These are phyloP conservation scores for Netelia melanura DNA, from an alignment of 2,888 invertebrate species.

Conservation along the genomic window DNA sequence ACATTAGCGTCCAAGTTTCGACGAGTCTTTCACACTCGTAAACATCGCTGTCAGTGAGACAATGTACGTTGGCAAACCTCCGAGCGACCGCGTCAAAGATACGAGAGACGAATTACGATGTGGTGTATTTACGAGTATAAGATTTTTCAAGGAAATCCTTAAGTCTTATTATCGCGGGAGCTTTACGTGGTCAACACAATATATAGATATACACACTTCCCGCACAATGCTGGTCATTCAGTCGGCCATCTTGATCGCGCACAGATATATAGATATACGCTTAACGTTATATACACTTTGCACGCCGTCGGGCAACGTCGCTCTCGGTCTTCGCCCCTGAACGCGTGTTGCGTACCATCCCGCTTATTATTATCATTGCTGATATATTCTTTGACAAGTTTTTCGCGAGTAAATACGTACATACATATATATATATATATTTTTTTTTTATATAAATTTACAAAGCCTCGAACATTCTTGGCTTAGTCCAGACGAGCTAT, in stretches of 20 bases:
- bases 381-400: conserved; percentile 2
- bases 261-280: conserved; percentile 22
- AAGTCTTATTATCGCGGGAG: conserved; percentile 48
- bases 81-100: background rate
- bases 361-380: conserved; percentile 49
- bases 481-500: background rate
- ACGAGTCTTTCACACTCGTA: background rate
- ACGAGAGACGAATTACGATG: background rate
- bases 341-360: conserved; percentile 34
- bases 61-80: background rate
- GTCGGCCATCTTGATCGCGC: conserved; percentile 29
- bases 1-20: background rate
- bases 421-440: background rate
- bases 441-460: background rate
- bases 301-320: conserved; percentile 29
- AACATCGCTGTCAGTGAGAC: background rate
- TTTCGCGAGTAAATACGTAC: conserved; percentile 35
- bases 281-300: conserved; percentile 24
- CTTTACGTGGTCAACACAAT: conserved; percentile 36
- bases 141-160: conserved; percentile 43
- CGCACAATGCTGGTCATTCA: conserved; percentile 38
- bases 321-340: conserved; percentile 56
- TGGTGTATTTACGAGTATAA: background rate
- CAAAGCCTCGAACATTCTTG: background rate
- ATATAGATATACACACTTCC: conserved; percentile 13